Base-by-base conservation (phyloP, 2,888 invertebrate genomes). In the Drosophila niveifrons region DNA sequence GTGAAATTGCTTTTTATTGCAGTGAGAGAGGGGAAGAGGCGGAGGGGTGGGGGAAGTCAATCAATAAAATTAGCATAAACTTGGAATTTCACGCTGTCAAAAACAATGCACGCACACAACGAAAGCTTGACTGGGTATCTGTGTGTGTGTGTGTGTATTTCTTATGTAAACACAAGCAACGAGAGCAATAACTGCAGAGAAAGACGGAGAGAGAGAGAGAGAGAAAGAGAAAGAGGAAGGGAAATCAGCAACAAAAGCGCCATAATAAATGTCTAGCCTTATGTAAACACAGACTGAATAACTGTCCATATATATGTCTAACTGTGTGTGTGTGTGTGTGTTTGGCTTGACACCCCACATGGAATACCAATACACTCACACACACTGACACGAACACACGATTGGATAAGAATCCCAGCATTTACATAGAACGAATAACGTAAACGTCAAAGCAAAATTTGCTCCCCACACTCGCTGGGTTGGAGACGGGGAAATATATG, bases 61-160 rank as follows among this genome's bases (percentile, higher is more conserved):
- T 83, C 82, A 86, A 83, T 83, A 83, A 83, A 83, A 83, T 83
- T 83, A 82, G 68, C 82, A 83, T 86, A 75, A 82, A 72, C 78
- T 82, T 77, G 68, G 68, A 80, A 75, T 82, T 82, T 75, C 56
- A 75, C 63, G 75, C 71, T 74, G 75, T 70, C 81, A 78, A 74
- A 79, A 81, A 81, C 82, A 79, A 78, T 69, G 73, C 67, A 55
- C 50, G 62, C 72, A 39, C 55, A 59, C 48, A 29, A n/a, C 43
- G 31, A 28, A 41, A 13, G 9, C 2, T 15, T 15, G 59, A 0
- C 18, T 18, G 64, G 52, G 39, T 13, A 7, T 44, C 11, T 29
- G 10, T 31, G 4, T 18, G 41, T 58, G 10, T 9, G 39, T 23
- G 13, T 8, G 47, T 31, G 63, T 46, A 47, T 66, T 44, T 52